A percentile compares a stretch with the other conserved stretches of the same genome.
Conservation (phyloP, 2,113 vertebrate species). For the Setophaga kirtlandii region DNA sequence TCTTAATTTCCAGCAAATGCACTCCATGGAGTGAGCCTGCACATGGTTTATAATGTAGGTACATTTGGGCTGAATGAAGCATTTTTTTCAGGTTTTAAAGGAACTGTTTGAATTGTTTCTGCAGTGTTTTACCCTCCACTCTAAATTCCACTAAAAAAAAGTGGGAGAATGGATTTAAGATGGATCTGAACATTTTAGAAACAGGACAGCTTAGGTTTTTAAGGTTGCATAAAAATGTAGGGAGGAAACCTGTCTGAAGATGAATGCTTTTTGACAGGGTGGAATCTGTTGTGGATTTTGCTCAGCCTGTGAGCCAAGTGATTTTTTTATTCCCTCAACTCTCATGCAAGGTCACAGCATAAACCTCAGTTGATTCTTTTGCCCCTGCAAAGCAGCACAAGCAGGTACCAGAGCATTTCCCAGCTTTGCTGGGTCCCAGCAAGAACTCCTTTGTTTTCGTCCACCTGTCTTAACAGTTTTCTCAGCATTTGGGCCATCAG, state of each 20-base stretch:
- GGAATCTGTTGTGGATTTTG: neutral
- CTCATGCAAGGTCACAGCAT: neutral
- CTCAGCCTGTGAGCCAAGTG: neutral
- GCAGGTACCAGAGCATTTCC: neutral
- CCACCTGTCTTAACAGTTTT: neutral
- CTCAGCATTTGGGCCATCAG: neutral
- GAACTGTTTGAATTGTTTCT: neutral
- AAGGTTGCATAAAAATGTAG: neutral
- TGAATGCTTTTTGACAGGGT: neutral
- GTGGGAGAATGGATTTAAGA: neutral
- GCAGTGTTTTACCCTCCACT: neutral
- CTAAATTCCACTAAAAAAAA: neutral
- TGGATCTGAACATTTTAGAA: neutral
- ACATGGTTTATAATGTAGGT: neutral
- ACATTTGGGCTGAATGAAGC: neutral
- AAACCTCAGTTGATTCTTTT: neutral
- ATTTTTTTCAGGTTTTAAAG: neutral
- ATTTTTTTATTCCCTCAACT: neutral
- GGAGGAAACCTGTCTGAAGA: neutral
- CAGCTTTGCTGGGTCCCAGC: neutral
- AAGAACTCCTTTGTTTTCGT: neutral
- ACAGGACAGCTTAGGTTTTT: neutral
- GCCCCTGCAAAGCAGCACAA: neutral
- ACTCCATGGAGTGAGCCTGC: fast-evolving
- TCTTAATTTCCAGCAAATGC: neutral